phyloP scores from a whole-genome alignment of 2,113 vertebrate genomes.

The Coptodon bakossiorum region DNA sequence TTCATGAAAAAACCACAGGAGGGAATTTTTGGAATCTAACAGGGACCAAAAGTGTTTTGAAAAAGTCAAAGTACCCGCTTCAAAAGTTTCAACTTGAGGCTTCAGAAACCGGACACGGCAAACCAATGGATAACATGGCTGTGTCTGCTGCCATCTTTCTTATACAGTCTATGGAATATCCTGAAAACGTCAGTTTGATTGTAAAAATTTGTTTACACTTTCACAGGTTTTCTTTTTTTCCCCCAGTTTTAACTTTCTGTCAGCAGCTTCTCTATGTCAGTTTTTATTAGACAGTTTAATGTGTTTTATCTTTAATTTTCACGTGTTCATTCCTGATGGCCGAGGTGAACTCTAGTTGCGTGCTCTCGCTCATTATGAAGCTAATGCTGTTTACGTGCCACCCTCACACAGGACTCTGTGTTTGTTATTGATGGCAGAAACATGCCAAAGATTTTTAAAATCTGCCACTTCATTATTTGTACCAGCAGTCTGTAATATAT shows the following conservation, averaged over 20 bases:
- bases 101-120: rapidly evolving
- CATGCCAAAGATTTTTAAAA: background rate
- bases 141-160: background rate
- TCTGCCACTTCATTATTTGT: background rate
- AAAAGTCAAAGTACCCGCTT: background rate
- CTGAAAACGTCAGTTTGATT: background rate
- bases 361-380: background rate
- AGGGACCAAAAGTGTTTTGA: background rate
- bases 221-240: rapidly evolving
- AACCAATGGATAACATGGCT: background rate
- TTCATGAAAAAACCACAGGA: background rate
- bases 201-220: background rate
- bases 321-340: rapidly evolving
- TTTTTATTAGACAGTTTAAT: background rate
- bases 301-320: background rate
- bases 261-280: background rate
- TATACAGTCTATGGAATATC: background rate
- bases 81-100: background rate
- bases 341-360: background rate
- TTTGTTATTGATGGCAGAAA: background rate
- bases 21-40: background rate
- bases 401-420: rapidly evolving
- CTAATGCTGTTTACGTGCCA: background rate
- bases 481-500: background rate
- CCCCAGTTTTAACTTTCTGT: background rate